Evolutionary conservation across 2,888 invertebrate species (phyloP), one percentile per base, ranked within the genome.

Genomic region (Carcina quercana): DNA sequence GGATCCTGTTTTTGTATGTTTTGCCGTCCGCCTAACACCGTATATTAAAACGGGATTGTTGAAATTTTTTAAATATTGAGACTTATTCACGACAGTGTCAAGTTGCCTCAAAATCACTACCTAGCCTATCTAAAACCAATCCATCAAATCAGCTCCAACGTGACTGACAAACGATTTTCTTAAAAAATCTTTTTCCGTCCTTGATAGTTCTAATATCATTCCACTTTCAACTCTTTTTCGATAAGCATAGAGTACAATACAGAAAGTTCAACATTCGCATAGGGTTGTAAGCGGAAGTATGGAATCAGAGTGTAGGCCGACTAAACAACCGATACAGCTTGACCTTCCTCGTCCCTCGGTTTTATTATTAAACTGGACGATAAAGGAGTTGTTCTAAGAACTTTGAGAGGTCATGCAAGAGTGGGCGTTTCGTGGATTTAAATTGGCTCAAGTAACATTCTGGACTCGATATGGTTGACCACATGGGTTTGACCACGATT

Each of bases 401-500:
- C 53, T 52, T 39, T 39, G 35, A 62, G 48, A 46, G 74, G 47
- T 66, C 80, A 58, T 41, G 32, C 46, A 43, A 59, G 32, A 45
- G 38, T 76, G 78, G 82, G 43, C 47, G 43, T 40, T 50, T 51
- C 50, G 60, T 54, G 42, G 49, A 45, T 50, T 57, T 79, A 78
- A 83, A 80, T 82, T 82, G 82, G 69, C 68, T 76, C 63, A 75
- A 80, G 78, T 78, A 78, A 73, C 67, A 57, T 59, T 54, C 59
- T 58, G 59, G 68, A 72, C 74, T 73, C 61, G 53, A 66, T n/a
- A n/a, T n/a, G n/a, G n/a, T n/a, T n/a, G n/a, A n/a, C n/a, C n/a
- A n/a, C n/a, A n/a, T n/a, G n/a, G n/a, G n/a, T n/a, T n/a, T n/a
- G 69, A 63, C 57, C 57, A 35, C 45, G 48, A 54, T 50, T 58